Conservation (phyloP, 1,140 invertebrate genomes). For the Brachionus angularis region DNA sequence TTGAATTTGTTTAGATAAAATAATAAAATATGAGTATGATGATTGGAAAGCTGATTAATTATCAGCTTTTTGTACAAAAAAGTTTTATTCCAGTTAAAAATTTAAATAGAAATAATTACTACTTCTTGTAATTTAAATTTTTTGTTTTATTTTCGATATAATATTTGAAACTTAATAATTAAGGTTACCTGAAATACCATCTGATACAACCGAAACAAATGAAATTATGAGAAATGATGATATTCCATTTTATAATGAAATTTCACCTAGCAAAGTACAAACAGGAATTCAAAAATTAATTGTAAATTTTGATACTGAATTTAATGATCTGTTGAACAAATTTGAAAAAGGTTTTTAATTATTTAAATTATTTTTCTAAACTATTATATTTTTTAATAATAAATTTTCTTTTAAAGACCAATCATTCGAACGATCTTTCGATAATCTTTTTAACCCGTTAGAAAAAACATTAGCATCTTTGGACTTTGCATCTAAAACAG, state of each 20-base stretch:
- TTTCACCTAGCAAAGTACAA: constrained; percentile 76
- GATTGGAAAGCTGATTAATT: constrained; percentile 1
- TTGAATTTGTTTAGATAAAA: neutral
- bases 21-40: constrained; percentile 12
- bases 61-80: neutral
- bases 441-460: constrained; percentile 70
- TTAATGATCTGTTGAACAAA: constrained; percentile 63
- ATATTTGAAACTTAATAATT: too few species aligned
- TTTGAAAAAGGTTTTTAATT: constrained; percentile 54
- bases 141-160: neutral
- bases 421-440: constrained; percentile 63
- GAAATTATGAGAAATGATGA: constrained; percentile 68
- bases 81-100: neutral
- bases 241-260: constrained; percentile 71
- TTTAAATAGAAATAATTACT: neutral
- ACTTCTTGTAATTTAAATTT: constrained; percentile 3
- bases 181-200: constrained; percentile 83
- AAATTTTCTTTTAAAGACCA: constrained; percentile 47
- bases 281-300: constrained; percentile 74
- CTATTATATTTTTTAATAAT: neutral
- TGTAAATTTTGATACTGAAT: constrained; percentile 73
- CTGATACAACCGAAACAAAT: constrained; percentile 71
- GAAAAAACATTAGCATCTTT: constrained; percentile 70
- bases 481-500: constrained; percentile 77
- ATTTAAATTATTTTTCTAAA: constrained; percentile 27